A percentile compares a stretch with the other conserved stretches of the same genome.
Evolutionary conservation across 2,113 vertebrate genomes (phyloP).

Genomic region (Proterorhinus semilunaris): DNA sequence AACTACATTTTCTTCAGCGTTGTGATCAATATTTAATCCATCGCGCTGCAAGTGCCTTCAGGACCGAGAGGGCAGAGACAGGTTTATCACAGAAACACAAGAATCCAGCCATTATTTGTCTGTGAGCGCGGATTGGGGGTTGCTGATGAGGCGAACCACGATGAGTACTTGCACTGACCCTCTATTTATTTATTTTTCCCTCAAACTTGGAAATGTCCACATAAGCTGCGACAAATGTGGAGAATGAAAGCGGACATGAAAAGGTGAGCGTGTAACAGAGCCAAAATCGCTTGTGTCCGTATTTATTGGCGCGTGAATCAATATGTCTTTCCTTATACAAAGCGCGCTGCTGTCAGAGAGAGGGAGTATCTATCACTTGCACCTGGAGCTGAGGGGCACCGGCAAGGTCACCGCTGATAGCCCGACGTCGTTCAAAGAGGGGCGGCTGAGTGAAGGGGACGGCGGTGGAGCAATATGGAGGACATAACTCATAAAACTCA

Average conservation of each 20-base stretch:
- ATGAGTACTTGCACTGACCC: constrained; percentile 79
- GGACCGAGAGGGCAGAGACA: constrained; percentile 63
- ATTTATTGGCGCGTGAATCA: constrained; percentile 82
- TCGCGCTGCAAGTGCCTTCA: constrained; percentile 40
- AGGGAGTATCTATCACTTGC: constrained; percentile 76
- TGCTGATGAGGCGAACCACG: constrained; percentile 68
- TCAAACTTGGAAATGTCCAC: constrained; percentile 77
- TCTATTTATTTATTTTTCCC: constrained; percentile 79
- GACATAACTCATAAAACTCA: constrained; percentile 73
- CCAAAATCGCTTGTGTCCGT: constrained; percentile 71
- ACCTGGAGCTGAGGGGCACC: constrained; percentile 61
- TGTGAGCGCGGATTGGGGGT: constrained; percentile 83
- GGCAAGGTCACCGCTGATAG: constrained; percentile 74
- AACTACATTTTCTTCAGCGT: constrained; percentile 59
- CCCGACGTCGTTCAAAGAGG: constrained; percentile 43
- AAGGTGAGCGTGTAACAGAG: constrained; percentile 38
- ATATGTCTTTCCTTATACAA: constrained; percentile 73
- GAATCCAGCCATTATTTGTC: constrained; percentile 79
- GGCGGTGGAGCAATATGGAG: constrained; percentile 63
- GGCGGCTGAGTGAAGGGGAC: constrained; percentile 58
- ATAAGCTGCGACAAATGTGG: constrained; percentile 70
- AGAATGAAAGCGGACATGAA: constrained; percentile 4
- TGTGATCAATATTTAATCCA: constrained; percentile 81
- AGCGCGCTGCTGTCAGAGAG: constrained; percentile 58
- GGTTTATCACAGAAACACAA: constrained; percentile 85